A percentile compares a stretch with the other conserved stretches of the same genome.
phyloP scores from a whole-genome alignment of 2,797 vertebrate genomes.

The Neosalanx taihuensis region DNA sequence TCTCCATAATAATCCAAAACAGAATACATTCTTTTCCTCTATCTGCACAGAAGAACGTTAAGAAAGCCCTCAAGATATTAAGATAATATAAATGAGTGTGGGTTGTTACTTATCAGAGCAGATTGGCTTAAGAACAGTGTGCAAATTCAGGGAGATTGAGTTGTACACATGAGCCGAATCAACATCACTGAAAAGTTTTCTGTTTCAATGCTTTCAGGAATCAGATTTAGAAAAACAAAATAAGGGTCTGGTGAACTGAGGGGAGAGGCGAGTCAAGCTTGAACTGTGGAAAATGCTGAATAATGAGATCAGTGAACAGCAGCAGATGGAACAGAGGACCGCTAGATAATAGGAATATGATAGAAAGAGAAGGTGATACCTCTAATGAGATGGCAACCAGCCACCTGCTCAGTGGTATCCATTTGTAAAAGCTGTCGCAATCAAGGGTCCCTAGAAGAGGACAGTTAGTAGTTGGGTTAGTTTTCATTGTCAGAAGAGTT shows the following conservation, averaged over 20 bases:
- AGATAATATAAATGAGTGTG: too few species aligned
- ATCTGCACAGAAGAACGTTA: too few species aligned
- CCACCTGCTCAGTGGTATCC: conserved; percentile 99
- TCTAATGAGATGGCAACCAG: conserved; percentile 94
- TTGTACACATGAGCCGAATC: not conserved
- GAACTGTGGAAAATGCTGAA: conserved; percentile 44
- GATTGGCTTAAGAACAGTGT: not conserved
- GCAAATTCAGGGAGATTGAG: conserved; percentile 1
- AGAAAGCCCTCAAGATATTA: too few species aligned
- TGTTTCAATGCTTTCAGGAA: not conserved
- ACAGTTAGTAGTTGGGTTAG: conserved; percentile 94
- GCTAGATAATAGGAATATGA: conserved; percentile 63
- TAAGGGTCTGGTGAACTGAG: not conserved
- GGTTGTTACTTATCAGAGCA: not conserved
- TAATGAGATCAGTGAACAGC: conserved; percentile 52
- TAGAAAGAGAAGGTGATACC: conserved; percentile 91
- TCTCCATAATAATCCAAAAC: too few species aligned
- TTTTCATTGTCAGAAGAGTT: conserved; percentile 77
- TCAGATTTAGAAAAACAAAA: not conserved
- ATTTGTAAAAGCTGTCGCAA: conserved; percentile 99
- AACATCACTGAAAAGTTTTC: not conserved
- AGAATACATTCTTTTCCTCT: too few species aligned
- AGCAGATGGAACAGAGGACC: conserved; percentile 49
- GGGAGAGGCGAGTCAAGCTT: not conserved
- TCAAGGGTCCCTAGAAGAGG: conserved; percentile 99